Conservation (phyloP, 2,797 vertebrate genomes). For the Garrulus glandarius region DNA sequence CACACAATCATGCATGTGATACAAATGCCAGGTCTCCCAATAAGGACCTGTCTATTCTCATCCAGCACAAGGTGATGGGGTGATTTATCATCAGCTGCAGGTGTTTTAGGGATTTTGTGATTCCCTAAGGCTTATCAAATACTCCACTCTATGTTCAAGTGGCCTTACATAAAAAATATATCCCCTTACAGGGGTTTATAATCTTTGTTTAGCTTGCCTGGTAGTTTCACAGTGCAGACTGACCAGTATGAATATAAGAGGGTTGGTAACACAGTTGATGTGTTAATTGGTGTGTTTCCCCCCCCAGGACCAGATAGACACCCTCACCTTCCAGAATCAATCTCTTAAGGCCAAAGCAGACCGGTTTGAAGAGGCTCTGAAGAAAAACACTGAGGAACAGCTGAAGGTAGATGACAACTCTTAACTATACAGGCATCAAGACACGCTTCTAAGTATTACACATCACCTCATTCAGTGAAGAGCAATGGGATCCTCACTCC, state of each 20-base stretch:
- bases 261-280: not conserved
- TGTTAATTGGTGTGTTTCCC: not conserved
- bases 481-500: not conserved
- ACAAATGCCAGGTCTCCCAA: not conserved
- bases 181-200: not conserved
- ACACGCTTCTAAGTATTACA: not conserved
- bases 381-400: constrained; percentile 91
- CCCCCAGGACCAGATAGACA: constrained; percentile 93
- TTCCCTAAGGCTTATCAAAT: not conserved
- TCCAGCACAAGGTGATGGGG: not conserved
- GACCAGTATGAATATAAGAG: not conserved
- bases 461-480: fast-evolving
- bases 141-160: not conserved
- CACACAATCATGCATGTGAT: not conserved
- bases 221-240: not conserved
- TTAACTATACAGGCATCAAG: not conserved
- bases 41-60: not conserved
- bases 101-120: not conserved
- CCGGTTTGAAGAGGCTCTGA: constrained; percentile 93
- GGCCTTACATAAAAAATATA: not conserved
- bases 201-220: not conserved
- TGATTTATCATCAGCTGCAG: not conserved
- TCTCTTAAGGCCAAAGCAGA: constrained; percentile 90
- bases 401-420: constrained; percentile 81
- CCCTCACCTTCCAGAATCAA: constrained; percentile 93